Conservation (phyloP, 2,888 invertebrate species). For the Spodoptera littoralis region DNA sequence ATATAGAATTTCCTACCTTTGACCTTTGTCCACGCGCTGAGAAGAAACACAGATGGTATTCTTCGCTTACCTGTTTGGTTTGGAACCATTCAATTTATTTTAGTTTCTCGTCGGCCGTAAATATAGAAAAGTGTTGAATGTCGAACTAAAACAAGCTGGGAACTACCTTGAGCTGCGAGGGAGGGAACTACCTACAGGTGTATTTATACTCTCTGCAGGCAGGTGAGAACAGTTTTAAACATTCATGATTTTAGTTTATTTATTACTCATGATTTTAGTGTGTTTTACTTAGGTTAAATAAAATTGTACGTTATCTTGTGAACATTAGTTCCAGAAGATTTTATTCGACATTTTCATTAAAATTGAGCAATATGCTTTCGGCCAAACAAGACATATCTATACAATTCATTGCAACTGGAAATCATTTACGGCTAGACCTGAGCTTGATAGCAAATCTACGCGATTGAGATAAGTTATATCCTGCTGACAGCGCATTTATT, state of each 20-base stretch:
- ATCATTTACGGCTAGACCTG: slow-evolving; percentile 10
- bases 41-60: slow-evolving; percentile 32
- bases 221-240: no score
- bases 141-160: slow-evolving; percentile 7
- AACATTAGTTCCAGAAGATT: no score
- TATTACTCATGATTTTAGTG: no score
- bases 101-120: slow-evolving; percentile 17
- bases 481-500: slow-evolving; percentile 30
- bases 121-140: slow-evolving; percentile 19
- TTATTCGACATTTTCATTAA: no score
- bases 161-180: no score
- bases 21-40: slow-evolving; percentile 16
- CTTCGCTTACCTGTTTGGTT: slow-evolving; percentile 29
- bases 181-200: not conserved
- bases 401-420: slow-evolving; percentile 1
- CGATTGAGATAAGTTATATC: slow-evolving; percentile 40
- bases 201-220: no score
- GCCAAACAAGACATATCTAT: not conserved
- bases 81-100: slow-evolving; percentile 31
- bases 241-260: no score
- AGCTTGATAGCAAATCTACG: slow-evolving; percentile 31
- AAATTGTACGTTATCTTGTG: no score
- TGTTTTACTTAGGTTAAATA: no score
- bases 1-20: slow-evolving; percentile 22
- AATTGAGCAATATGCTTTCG: no score